Base-by-base conservation (phyloP, 2,113 vertebrate species). In the Eudorcas thomsonii region DNA sequence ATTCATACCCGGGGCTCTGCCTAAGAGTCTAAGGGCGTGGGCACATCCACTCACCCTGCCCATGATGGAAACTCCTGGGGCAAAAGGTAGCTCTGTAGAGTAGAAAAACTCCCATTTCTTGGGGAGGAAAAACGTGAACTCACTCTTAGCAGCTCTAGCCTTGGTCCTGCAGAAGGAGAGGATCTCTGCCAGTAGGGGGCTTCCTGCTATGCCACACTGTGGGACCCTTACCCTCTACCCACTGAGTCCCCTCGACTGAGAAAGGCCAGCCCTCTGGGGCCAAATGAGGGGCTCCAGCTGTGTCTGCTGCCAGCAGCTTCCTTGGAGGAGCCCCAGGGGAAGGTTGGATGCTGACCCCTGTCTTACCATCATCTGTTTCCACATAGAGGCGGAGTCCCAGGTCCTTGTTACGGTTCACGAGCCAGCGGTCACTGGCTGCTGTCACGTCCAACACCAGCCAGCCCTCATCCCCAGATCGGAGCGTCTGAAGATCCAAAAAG, bases 381-480 rank as follows among this genome's bases (percentile, higher is more conserved):
- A 99, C 99, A 0, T 99, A 99, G 45, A 99, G 99, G 4, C 99
- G 99, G 86, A 99, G 99, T 91, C 99, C 99, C 98, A 99, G 98
- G 98, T 99, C 99, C 98, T 99, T 98, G 97, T 99, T 99, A 3
- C 98, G 99, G 77, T 99, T 99, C 91, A 99, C 97, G 4, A 99
- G 98, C 99, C 99, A 99, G 98, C 99, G 99, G 98, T 98, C 99
- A 97, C 99, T 99, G 98, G 99, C 99, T 0, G 99, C 99, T 1
- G 99, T 99, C 98, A 99, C 99, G 1, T 99, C 99, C 23, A 99
- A 99, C 89, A 99, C 99, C 98, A 99, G 97, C 99, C 99, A 99
- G 89, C 99, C 99, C 98, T 99, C 99, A 7, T 99, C 98, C 0
- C 99, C 99, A 0, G 99, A 99, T 23, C 94, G 99, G 81, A 99